These are phyloP conservation scores for Ciconia boyciana DNA, from an alignment of 2,113 vertebrate species.

Conservation along the genomic window DNA sequence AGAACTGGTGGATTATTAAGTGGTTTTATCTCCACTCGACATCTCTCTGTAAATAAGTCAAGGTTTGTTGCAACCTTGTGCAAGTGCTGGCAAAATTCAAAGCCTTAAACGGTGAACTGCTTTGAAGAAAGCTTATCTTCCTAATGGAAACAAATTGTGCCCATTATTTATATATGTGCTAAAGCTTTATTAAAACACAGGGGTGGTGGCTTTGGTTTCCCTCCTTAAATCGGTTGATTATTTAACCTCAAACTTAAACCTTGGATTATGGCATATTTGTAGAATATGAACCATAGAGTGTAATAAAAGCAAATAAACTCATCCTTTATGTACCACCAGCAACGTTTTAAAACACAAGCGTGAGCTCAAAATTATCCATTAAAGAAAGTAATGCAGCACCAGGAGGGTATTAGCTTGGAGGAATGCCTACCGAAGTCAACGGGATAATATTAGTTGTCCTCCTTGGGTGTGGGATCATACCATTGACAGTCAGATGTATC, in stretches of 20 bases:
- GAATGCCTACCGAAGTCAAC: not conserved
- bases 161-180: conserved; percentile 18
- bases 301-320: not conserved
- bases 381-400: not conserved
- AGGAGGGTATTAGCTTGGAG: not conserved
- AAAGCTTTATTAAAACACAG: not conserved
- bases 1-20: conserved; percentile 71
- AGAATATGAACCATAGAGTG: not conserved
- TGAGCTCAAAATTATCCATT: not conserved
- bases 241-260: not conserved
- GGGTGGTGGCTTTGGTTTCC: not conserved
- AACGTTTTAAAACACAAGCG: not conserved
- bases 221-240: not conserved
- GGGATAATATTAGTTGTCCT: not conserved
- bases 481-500: not conserved
- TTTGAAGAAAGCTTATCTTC: conserved; percentile 68
- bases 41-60: conserved; percentile 85
- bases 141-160: conserved; percentile 48
- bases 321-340: not conserved
- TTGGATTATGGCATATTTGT: not conserved
- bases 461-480: not conserved
- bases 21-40: conserved; percentile 66
- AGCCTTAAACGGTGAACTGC: conserved; percentile 76
- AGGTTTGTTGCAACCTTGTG: conserved; percentile 77
- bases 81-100: conserved; percentile 74